Conservation (phyloP, 1,140 invertebrate species). For the Drosophila eugracilis region DNA sequence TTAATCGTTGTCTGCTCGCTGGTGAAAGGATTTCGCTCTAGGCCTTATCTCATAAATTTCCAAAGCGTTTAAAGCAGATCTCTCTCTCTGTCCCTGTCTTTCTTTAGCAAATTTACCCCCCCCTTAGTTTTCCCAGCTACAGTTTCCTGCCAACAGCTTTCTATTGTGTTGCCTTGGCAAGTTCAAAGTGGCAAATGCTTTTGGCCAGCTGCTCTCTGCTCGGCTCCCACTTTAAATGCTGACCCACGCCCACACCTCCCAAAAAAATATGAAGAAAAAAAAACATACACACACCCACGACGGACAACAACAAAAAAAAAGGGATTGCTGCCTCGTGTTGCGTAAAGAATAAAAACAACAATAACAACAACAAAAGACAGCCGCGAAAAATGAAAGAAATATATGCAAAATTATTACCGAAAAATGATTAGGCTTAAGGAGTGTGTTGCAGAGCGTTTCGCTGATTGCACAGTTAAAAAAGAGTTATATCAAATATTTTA, state of each 20-base stretch:
- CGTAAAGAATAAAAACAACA: conserved; percentile 45
- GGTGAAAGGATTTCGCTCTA: conserved; percentile 79
- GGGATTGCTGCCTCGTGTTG: conserved; percentile 52
- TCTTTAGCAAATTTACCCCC: conserved; percentile 5
- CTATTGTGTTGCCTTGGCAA: conserved; percentile 44
- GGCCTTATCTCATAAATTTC: conserved; percentile 69
- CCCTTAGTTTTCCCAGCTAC: conserved; percentile 13
- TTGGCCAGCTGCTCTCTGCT: conserved; percentile 56
- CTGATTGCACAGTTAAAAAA: not conserved
- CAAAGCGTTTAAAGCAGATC: conserved; percentile 63
- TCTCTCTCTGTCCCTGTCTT: not conserved
- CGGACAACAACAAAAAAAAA: conserved; percentile 30
- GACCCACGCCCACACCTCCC: conserved; percentile 33
- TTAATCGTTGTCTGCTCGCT: conserved; percentile 68
- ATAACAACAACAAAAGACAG: conserved; percentile 14
- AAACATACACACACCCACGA: conserved; percentile 11
- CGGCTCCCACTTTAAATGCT: conserved; percentile 35
- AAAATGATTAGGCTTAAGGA: conserved; percentile 57
- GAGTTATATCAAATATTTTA: no score
- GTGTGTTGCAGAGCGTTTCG: conserved; percentile 1
- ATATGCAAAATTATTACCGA: conserved; percentile 64
- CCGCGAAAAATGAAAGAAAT: conserved; percentile 25
- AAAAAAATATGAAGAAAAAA: conserved; percentile 11
- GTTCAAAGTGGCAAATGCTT: conserved; percentile 61
- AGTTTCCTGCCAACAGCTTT: conserved; percentile 42